These are phyloP conservation scores for Telenomus remus DNA, from an alignment of 1,140 invertebrate species.

Conservation along the genomic window DNA sequence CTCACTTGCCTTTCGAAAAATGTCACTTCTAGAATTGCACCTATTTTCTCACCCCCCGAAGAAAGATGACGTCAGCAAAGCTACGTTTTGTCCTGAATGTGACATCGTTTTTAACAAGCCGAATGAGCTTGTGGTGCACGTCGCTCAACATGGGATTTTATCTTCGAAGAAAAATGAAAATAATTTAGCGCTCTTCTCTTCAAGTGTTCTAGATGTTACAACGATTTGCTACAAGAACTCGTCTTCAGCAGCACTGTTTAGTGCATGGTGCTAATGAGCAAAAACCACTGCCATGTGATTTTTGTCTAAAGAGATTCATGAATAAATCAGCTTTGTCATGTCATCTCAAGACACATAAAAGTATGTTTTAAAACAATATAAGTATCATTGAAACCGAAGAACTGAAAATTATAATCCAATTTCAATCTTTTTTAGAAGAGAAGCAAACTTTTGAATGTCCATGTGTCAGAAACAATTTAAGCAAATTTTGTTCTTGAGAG, in stretches of 20 bases:
- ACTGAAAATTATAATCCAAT: no score
- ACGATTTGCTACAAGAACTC: conserved; percentile 79
- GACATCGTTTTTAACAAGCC: conserved; percentile 71
- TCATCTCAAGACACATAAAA: conserved; percentile 84
- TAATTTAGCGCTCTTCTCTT: conserved; percentile 72
- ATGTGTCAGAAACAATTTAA: conserved; percentile 83
- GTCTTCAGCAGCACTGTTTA: conserved; percentile 81
- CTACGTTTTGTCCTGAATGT: conserved; percentile 72
- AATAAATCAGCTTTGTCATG: conserved; percentile 85
- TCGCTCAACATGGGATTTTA: conserved; percentile 75
- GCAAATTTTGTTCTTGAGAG: conserved; percentile 80
- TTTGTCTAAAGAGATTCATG: conserved; percentile 83
- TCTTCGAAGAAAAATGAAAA: conserved; percentile 64
- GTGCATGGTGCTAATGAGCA: conserved; percentile 83
- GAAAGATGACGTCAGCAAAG: conserved; percentile 57
- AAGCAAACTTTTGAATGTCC: conserved; percentile 83
- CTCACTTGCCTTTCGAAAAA: conserved; percentile 77
- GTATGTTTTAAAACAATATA: conserved; percentile 68
- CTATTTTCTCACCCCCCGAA: conserved; percentile 76
- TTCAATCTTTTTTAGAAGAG: conserved; percentile 70
- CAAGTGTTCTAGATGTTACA: conserved; percentile 81
- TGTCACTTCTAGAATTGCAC: conserved; percentile 77
- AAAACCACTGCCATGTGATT: conserved; percentile 81
- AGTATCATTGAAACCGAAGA: no score
- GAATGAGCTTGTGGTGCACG: conserved; percentile 77